Conservation (phyloP, 2,113 vertebrate genomes). For the Rissa tridactyla region DNA sequence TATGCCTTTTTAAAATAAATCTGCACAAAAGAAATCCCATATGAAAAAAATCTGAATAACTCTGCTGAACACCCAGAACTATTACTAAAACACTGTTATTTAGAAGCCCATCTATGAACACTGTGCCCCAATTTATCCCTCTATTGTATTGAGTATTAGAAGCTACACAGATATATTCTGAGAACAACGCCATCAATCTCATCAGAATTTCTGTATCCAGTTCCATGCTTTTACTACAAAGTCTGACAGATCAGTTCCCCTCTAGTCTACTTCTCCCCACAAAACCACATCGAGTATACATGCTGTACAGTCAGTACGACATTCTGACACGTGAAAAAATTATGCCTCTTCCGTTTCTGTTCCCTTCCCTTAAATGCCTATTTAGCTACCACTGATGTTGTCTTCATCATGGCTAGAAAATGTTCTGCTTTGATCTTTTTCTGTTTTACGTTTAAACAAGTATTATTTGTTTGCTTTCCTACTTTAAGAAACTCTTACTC, state of each 20-base stretch:
- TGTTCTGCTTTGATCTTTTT: not conserved
- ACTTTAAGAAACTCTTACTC: conserved; percentile 5
- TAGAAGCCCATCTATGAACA: not conserved
- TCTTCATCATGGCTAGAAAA: not conserved
- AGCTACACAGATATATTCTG: not conserved
- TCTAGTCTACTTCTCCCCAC: not conserved
- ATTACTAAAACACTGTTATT: not conserved
- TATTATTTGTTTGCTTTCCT: conserved; percentile 8
- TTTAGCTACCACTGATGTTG: not conserved
- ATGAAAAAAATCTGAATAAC: not conserved
- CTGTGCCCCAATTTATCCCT: not conserved
- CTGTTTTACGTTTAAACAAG: not conserved
- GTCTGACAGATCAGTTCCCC: not conserved
- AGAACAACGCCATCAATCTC: not conserved
- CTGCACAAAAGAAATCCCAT: not conserved
- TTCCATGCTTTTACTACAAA: not conserved
- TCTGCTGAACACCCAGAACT: not conserved
- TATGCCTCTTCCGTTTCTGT: not conserved
- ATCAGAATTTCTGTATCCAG: not conserved
- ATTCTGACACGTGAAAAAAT: not conserved
- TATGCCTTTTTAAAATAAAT: not conserved
- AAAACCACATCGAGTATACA: not conserved
- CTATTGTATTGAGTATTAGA: not conserved
- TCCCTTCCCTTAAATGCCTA: not conserved
- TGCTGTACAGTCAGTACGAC: not conserved